A percentile compares a stretch with the other conserved stretches of the same genome.
Evolutionary conservation across 2,888 invertebrate genomes (phyloP).

Genomic region (Coenonympha arcania): DNA sequence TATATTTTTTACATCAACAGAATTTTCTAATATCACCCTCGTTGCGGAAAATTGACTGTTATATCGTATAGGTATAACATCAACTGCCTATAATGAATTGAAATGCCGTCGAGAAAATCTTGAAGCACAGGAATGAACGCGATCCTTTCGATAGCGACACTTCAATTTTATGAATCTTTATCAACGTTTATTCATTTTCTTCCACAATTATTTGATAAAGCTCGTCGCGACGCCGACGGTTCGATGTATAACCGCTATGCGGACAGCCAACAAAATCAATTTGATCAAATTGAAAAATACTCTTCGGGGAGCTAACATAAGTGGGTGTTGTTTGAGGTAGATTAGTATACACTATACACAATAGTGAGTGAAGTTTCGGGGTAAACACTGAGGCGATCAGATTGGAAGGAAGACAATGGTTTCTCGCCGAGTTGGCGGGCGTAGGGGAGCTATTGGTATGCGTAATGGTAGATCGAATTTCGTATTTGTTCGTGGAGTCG

Average conservation of each 20-base stretch:
- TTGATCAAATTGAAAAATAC: conserved; percentile 24
- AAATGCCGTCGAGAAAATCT: conserved; percentile 20
- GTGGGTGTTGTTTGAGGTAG: conserved; percentile 31
- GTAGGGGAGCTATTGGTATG: conserved; percentile 66
- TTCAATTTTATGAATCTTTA: conserved; percentile 26
- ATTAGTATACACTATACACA: conserved; percentile 43
- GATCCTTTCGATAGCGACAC: conserved; percentile 22
- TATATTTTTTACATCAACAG: background rate
- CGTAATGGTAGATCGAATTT: conserved; percentile 73
- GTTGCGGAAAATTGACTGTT: background rate
- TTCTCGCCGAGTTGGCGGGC: conserved; percentile 41
- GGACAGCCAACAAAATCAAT: conserved; percentile 6
- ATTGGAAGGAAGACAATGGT: conserved; percentile 60
- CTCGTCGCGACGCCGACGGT: too few species aligned
- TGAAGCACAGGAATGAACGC: conserved; percentile 20
- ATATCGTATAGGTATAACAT: too few species aligned
- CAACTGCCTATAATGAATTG: conserved; percentile 3
- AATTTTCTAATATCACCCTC: background rate
- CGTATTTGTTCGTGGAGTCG: conserved; percentile 73
- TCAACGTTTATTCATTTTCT: conserved; percentile 24
- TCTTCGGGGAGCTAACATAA: conserved; percentile 26
- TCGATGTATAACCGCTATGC: background rate
- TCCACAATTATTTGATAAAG: conserved; percentile 22
- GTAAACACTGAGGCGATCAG: conserved; percentile 41
- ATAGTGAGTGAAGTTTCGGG: conserved; percentile 34